These are phyloP conservation scores for Ochotona princeps DNA, from an alignment of 2,113 vertebrate genomes.

Conservation along the genomic window DNA sequence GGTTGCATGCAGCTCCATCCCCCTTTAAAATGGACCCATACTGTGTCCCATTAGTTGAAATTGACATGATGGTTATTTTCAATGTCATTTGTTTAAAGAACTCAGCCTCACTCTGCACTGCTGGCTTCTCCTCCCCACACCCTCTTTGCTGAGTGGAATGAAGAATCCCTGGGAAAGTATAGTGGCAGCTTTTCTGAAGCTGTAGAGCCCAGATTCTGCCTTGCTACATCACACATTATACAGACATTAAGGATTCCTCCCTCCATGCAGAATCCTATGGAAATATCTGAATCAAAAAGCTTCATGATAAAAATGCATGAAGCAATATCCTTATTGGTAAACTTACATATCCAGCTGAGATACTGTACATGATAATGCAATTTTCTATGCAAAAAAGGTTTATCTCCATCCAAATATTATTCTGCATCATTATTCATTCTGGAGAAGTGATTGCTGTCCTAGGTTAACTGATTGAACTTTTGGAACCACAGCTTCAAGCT, in stretches of 20 bases:
- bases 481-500: conserved; percentile 82
- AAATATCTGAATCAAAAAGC: conserved; percentile 79
- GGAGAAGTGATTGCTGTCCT: conserved; percentile 83
- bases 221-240: conserved; percentile 35
- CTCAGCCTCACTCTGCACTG: conserved; percentile 2
- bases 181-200: conserved; percentile 58
- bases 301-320: conserved; percentile 79
- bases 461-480: conserved; percentile 88
- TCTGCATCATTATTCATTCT: conserved; percentile 84
- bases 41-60: conserved; percentile 76
- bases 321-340: conserved; percentile 83
- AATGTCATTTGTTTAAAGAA: conserved; percentile 71
- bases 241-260: conserved; percentile 66
- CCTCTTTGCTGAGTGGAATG: conserved; percentile 54
- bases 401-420: conserved; percentile 85
- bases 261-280: conserved; percentile 76
- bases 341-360: conserved; percentile 81
- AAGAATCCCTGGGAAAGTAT: conserved; percentile 65
- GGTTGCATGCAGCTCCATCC: conserved; percentile 53
- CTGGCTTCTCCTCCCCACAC: neutral
- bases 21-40: conserved; percentile 70
- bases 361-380: conserved; percentile 80
- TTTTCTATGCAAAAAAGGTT: conserved; percentile 86
- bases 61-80: conserved; percentile 77
- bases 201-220: conserved; percentile 10